Base-by-base conservation (phyloP, 2,797 vertebrate species). In the Strix occidentalis region DNA sequence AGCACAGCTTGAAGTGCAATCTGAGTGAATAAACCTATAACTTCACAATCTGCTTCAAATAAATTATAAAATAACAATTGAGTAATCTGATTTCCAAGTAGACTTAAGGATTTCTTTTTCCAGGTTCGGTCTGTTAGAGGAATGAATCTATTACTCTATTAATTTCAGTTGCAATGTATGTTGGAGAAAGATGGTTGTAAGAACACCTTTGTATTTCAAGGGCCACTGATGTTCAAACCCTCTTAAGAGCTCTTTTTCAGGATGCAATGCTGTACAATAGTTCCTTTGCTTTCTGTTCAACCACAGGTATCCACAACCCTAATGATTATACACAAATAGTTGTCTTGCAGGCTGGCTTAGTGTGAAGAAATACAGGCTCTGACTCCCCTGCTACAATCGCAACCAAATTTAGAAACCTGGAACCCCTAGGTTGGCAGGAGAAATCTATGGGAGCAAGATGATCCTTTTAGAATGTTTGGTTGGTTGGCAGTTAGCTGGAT, bases 31-130 rank as follows among this genome's bases (percentile, higher is more conserved):
- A 71, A 87, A 79, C 18, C 54, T 65, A 80, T 89, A 90, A 94
- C 77, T 94, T 46, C 46, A 68, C 74, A 68, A 46, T 84, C 26
- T 63, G 51, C 56, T 78, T 86, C 43, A 80, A 72, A 74, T 83
- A 89, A 89, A 83, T 76, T 66, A 69, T 58, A 71, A 89, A 83
- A 87, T 65, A 89, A 86, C 41, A 87, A 23, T 5, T 29, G 19
- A 91, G 14, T 58, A 91, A 75, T 57, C 50, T 87, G 41, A 37
- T 90, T 95, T 95, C 89, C 46, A 95, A 68, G 28, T 25, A 72
- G 57, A 71, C 4, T 43, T 94, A 29, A 60, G n/a, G 7, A 13
- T 13, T 64, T 41, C n/a, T 71, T 69, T 58, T 61, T 74, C 50
- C 26, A 74, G 11, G 12, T 50, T 74, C 33, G 11, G 37, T 53